phyloP scores from a whole-genome alignment of 2,888 invertebrate species.

The Noctua janthe region DNA sequence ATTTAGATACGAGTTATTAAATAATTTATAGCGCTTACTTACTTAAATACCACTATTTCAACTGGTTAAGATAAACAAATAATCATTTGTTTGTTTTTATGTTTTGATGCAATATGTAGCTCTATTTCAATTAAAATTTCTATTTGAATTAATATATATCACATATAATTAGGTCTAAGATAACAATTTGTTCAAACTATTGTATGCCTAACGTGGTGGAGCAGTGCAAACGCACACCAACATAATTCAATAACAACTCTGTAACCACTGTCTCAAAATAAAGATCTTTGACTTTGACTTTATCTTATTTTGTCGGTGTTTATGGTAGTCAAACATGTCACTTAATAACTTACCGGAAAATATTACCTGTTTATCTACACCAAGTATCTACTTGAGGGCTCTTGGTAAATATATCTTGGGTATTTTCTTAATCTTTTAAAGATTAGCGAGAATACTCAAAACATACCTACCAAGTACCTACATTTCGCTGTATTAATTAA shows the following conservation, averaged over 20 bases:
- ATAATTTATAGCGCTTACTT: constrained; percentile 42
- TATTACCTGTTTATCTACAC: not conserved
- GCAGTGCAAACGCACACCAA: too few species aligned
- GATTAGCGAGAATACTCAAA: not conserved
- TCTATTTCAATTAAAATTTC: too few species aligned
- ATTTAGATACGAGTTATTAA: constrained; percentile 47
- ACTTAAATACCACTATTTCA: constrained; percentile 35
- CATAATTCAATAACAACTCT: too few species aligned
- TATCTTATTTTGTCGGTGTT: constrained; percentile 7
- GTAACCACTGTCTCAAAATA: too few species aligned
- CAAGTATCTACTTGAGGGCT: not conserved
- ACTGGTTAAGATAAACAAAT: constrained; percentile 45
- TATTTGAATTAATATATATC: too few species aligned
- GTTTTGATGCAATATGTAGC: too few species aligned
- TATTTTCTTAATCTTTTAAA: not conserved
- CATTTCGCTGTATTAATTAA: not conserved
- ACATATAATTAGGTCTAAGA: too few species aligned
- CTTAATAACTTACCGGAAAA: not conserved
- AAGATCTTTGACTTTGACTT: too few species aligned
- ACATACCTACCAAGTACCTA: not conserved
- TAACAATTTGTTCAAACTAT: too few species aligned
- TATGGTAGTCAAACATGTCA: not conserved
- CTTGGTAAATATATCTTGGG: not conserved
- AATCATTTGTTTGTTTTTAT: not conserved
- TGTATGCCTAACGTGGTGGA: too few species aligned